Evolutionary conservation across 2,888 invertebrate species (phyloP), one percentile per base, ranked within the genome.

Genomic region (Caenorhabditis doughertyi): DNA sequence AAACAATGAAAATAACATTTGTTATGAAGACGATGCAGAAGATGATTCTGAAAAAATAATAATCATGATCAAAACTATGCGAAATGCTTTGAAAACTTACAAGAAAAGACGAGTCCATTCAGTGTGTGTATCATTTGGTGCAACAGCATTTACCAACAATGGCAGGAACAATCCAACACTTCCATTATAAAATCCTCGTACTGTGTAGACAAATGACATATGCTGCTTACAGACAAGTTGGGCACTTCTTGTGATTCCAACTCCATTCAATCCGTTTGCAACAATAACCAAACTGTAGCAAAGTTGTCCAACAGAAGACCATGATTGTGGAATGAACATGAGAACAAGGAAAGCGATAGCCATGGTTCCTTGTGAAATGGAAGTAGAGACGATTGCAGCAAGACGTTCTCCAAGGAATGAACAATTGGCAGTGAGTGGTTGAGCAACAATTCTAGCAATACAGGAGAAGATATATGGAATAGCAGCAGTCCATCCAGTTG

Each of bases 221-320:
- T 84, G 84, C 53, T 84, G 84, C n/a, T 79, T 79, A 47, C 79
- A 79, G n/a, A 84, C 84, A 60, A 84, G 49, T 58, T 84, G 84
- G 0, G 84, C 84, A 62, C 81, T 81, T 74, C 84, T 62, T 5
- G 81, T 81, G 23, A 84, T 84, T 53, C 84, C 84, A 29, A 84
- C 84, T 32, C 84, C 84, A 71, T 84, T 84, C 60, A 84, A 64
- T 25, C 84, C 84, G 55, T 84, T 84, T 23, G 84, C 84, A 18
- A 84, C 81, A 27, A 84, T 84, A 5, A 84, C 84, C 21, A 84
- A 62, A 55, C 81, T 72, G 62, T 84, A 84, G 56, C 84, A 84
- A 27, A 84, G 72, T 35, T 81, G 81, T 23, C 76, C 84, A 21
- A 84, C 79, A 0, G 72, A 73, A 8, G 55, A 62, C 84, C 84